A percentile compares a stretch with the other conserved stretches of the same genome.
Evolutionary conservation across 2,888 invertebrate genomes (phyloP).

Genomic region (Mechanitis mazaeus): DNA sequence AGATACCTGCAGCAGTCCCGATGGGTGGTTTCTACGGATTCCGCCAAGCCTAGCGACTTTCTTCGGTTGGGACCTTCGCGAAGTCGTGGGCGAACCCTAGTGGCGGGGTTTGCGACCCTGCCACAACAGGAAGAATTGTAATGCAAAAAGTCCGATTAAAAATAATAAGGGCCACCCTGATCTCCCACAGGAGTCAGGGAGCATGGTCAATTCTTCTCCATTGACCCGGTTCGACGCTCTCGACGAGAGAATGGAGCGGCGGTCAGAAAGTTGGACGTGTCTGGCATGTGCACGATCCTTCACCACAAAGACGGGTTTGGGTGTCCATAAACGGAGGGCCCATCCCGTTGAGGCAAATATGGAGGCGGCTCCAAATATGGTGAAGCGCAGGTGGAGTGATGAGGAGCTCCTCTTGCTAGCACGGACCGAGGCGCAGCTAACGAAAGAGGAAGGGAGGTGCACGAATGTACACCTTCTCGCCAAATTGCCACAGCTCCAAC

Average conservation of each 20-base stretch:
- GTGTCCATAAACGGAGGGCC: conserved; percentile 22
- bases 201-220: conserved; percentile 16
- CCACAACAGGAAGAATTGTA: not conserved
- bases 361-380: conserved; percentile 23
- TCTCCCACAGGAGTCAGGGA: conserved; percentile 28
- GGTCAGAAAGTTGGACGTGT: conserved; percentile 16
- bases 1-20: conserved; percentile 8
- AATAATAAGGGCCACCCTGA: conserved; percentile 12
- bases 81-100: conserved; percentile 19
- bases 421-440: conserved; percentile 25
- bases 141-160: not conserved
- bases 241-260: conserved; percentile 10
- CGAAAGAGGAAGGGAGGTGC: conserved; percentile 13
- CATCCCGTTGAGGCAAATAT: conserved; percentile 26
- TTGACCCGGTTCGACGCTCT: conserved; percentile 4
- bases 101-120: conserved; percentile 22
- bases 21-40: conserved; percentile 7
- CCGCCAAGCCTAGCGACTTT: conserved; percentile 15
- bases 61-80: conserved; percentile 22
- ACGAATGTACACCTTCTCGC: conserved; percentile 16
- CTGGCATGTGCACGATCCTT: conserved; percentile 21
- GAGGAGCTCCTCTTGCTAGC: conserved; percentile 26
- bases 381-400: conserved; percentile 28
- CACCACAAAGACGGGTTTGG: conserved; percentile 21
- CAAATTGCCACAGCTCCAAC: conserved; percentile 19